Base-by-base conservation (phyloP, 1,140 invertebrate species). In the Tenebrio molitor region DNA sequence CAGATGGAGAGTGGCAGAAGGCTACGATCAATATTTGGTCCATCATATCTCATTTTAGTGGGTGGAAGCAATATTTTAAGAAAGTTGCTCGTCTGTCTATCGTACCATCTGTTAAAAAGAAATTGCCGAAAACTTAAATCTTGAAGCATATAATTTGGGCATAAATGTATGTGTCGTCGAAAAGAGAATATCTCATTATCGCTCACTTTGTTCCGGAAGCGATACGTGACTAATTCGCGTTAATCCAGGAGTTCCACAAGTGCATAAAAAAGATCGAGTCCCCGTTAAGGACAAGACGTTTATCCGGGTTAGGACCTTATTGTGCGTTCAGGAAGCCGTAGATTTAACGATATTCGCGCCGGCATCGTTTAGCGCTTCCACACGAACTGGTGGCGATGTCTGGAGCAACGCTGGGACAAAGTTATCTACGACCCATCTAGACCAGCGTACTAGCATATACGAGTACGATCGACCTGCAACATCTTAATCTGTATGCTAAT, bases 401-500 rank as follows among this genome's bases (percentile, higher is more conserved):
- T 39, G 36, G 4, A 33, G 41, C 41, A n/a, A n/a, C 41, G 16
- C 10, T 4, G n/a, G 17, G 21, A 53, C 17, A 53, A 53, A 46
- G 15, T 16, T 46, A 53, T 53, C 46, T 23, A 10, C 46, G 19
- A 14, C 46, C 46, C 46, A 53, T 53, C 46, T 53, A 16, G 46
- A 14, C 46, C 19, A 29, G 10, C n/a, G n/a, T n/a, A n/a, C n/a
- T n/a, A n/a, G 19, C 19, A 7, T 53, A 53, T 53, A 53, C 16
- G 21, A 3, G 25, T 29, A 29, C 46, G 46, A 53, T 53, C 46
- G 46, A 25, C 46, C 46, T 53, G 17, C 17, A 53, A 53, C 39
- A 39, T 39, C 63, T 65, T 39, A 65, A 65, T 65, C 39, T 65
- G 63, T 65, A 65, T 65, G 63, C 63, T 65, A 65, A 65, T 65